A percentile compares a stretch with the other conserved stretches of the same genome.
These are phyloP conservation scores for Poicephalus gulielmi DNA, from an alignment of 2,113 vertebrate species.

Conservation along the genomic window DNA sequence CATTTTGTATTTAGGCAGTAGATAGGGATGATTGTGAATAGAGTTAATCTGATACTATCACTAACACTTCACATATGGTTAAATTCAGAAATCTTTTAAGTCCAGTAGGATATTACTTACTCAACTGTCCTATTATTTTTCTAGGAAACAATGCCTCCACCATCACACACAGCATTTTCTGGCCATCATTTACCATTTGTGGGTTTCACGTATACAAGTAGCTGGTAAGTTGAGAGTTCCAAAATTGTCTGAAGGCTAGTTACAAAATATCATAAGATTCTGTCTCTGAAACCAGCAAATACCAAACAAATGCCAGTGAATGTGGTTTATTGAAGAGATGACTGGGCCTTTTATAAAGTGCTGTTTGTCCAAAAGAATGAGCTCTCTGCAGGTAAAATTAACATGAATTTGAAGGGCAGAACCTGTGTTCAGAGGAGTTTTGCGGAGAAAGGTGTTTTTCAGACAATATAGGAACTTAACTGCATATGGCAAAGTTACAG, in stretches of 20 bases:
- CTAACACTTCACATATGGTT: not conserved
- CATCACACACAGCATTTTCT: slow-evolving; percentile 95
- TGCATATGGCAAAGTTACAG: not conserved
- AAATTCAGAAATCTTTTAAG: not conserved
- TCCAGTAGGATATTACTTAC: not conserved
- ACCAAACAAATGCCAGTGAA: not conserved
- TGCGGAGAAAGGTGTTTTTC: not conserved
- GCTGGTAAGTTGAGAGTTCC: slow-evolving; percentile 85
- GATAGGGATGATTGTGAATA: not conserved
- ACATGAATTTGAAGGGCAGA: not conserved
- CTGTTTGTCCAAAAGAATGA: not conserved
- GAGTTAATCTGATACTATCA: not conserved
- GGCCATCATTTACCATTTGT: slow-evolving; percentile 97
- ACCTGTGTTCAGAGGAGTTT: not conserved
- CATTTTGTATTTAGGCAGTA: not conserved
- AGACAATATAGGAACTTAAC: not conserved
- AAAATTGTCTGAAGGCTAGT: not conserved
- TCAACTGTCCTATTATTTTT: slow-evolving; percentile 13
- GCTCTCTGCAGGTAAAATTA: not conserved
- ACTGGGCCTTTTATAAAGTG: not conserved
- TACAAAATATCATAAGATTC: not conserved
- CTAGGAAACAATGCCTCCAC: slow-evolving; percentile 97
- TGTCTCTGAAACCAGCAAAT: not conserved
- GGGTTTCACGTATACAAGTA: slow-evolving; percentile 98
- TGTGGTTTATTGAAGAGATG: not conserved